phyloP scores from a whole-genome alignment of 2,113 vertebrate genomes.

The Forbesichthys papilliferus region DNA sequence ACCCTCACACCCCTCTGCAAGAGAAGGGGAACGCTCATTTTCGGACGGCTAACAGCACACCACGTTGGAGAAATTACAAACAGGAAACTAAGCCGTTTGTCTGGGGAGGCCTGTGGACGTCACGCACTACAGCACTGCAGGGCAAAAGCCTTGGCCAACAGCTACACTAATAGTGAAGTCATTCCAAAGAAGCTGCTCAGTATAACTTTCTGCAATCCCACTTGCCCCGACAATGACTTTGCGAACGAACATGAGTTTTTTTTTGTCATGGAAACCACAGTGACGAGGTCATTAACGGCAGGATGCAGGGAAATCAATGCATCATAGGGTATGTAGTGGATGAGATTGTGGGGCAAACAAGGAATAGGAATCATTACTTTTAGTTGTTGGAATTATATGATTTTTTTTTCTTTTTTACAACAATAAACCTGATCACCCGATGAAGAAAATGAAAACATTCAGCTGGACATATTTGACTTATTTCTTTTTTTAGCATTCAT shows the following conservation, averaged over 20 bases:
- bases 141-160: background rate
- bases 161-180: background rate
- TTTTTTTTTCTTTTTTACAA: background rate
- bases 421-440: background rate
- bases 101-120: slow-evolving; percentile 4
- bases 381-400: background rate
- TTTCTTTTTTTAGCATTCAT: background rate
- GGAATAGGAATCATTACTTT: background rate
- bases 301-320: no score
- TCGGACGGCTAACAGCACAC: slow-evolving; percentile 19
- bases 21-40: slow-evolving; percentile 6
- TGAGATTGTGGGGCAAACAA: background rate
- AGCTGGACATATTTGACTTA: background rate
- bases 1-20: slow-evolving; percentile 41
- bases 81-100: slow-evolving; percentile 14
- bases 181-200: background rate
- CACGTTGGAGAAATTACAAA: slow-evolving; percentile 24
- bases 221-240: background rate
- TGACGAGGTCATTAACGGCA: no score
- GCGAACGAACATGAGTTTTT: background rate
- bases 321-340: no score
- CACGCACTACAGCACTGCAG: background rate
- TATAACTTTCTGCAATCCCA: no score
- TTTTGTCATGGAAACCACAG: no score
- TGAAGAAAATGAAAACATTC: no score